phyloP scores from a whole-genome alignment of 2,797 vertebrate species.

The Lagorchestes hirsutus region DNA sequence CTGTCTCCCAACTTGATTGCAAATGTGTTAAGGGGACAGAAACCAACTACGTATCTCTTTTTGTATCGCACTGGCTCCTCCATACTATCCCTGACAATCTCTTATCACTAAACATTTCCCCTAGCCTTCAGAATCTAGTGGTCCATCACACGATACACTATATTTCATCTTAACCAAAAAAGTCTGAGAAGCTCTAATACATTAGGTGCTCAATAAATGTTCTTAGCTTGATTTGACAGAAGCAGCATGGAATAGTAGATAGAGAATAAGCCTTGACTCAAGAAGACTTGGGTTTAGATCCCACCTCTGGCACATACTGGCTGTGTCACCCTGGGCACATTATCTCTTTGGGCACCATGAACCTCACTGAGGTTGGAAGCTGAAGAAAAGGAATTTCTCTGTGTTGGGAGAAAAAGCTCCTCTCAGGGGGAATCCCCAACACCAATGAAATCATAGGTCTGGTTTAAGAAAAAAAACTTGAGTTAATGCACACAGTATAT shows the following conservation, averaged over 20 bases:
- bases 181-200: slow-evolving; percentile 7
- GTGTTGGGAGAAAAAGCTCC: neutral
- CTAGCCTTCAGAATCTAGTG: slow-evolving; percentile 24
- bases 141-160: neutral
- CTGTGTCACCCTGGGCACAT: neutral
- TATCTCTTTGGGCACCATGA: neutral
- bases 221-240: slow-evolving; percentile 12
- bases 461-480: neutral
- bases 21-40: slow-evolving; percentile 35
- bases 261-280: neutral
- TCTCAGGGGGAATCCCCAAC: neutral
- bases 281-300: neutral
- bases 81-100: neutral
- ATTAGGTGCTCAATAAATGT: slow-evolving; percentile 14
- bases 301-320: neutral
- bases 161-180: neutral
- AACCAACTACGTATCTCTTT: slow-evolving; percentile 8
- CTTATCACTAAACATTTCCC: neutral
- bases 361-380: neutral
- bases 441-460: neutral
- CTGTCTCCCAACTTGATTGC: neutral
- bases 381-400: neutral
- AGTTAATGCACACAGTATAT: neutral
- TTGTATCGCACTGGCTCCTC: slow-evolving; percentile 21
- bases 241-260: neutral